Evolutionary conservation across 2,113 vertebrate species (phyloP).

Genomic region (Sebastes schlegelii): DNA sequence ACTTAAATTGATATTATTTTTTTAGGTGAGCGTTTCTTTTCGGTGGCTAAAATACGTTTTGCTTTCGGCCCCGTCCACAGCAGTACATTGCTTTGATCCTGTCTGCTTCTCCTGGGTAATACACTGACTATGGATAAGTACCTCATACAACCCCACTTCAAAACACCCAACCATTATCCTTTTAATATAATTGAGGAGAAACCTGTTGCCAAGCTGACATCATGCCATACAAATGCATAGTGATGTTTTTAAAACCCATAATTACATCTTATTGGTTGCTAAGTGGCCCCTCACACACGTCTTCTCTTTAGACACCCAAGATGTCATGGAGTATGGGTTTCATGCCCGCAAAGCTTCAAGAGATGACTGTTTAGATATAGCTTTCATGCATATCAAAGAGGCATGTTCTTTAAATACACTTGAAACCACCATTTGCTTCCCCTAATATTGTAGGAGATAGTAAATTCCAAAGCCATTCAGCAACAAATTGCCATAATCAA

Average conservation of each 20-base stretch:
- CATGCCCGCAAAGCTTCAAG: background rate
- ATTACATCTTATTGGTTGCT: background rate
- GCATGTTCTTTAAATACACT: background rate
- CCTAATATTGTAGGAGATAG: background rate
- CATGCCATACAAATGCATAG: background rate
- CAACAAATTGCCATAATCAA: background rate
- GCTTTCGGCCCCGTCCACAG: too few relatives aligned
- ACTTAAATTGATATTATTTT: too few relatives aligned
- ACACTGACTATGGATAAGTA: too few relatives aligned
- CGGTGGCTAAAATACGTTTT: too few relatives aligned
- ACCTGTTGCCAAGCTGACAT: conserved; percentile 4
- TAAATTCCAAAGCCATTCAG: background rate
- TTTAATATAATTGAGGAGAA: conserved; percentile 27
- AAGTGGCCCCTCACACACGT: background rate
- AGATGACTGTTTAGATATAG: background rate
- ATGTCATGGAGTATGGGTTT: background rate
- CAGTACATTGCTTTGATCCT: too few relatives aligned
- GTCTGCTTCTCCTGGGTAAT: too few relatives aligned
- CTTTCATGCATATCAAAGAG: background rate
- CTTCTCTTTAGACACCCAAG: background rate
- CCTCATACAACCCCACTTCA: too few relatives aligned
- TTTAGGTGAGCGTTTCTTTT: too few relatives aligned
- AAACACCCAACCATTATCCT: too few relatives aligned
- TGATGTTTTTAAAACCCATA: background rate
- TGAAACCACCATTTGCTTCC: background rate